Conservation (phyloP, 2,888 invertebrate species). For the Sarcophaga subvicina region DNA sequence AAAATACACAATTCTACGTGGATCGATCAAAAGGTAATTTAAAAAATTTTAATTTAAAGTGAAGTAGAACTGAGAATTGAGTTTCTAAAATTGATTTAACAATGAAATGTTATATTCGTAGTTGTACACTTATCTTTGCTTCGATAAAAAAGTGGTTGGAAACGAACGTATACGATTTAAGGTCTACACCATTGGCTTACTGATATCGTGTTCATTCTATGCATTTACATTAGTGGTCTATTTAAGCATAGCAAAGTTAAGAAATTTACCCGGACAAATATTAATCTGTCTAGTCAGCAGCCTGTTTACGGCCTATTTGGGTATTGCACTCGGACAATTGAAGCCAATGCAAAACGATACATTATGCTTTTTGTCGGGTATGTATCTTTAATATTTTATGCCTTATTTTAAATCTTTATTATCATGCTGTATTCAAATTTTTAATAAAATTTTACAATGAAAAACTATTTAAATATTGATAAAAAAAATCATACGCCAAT, state of each 20-base stretch:
- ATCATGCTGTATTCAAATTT: too few species aligned
- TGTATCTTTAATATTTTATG: slow-evolving; percentile 69
- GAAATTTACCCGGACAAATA: slow-evolving; percentile 89
- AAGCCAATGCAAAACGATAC: slow-evolving; percentile 79
- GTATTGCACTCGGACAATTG: slow-evolving; percentile 84
- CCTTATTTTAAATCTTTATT: too few species aligned
- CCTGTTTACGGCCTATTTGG: slow-evolving; percentile 86
- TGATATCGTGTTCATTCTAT: slow-evolving; percentile 86
- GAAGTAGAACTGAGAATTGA: slow-evolving; percentile 14
- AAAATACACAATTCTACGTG: slow-evolving; percentile 72
- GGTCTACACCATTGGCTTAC: slow-evolving; percentile 81
- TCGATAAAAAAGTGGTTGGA: slow-evolving; percentile 77
- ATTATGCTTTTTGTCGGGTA: slow-evolving; percentile 84
- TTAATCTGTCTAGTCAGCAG: slow-evolving; percentile 87
- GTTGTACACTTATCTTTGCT: slow-evolving; percentile 80
- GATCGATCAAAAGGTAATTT: slow-evolving; percentile 75
- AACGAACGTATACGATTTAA: slow-evolving; percentile 78
- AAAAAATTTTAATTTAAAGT: too few species aligned
- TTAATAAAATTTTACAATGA: too few species aligned
- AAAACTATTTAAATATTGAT: too few species aligned
- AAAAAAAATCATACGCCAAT: slow-evolving; percentile 28
- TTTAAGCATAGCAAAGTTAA: slow-evolving; percentile 85
- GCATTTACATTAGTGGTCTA: slow-evolving; percentile 87
- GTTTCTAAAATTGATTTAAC: background rate
- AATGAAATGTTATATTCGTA: slow-evolving; percentile 65